A percentile compares a stretch with the other conserved stretches of the same genome.
Evolutionary conservation across 1,140 invertebrate species (phyloP).

Genomic region (Bombus affinis): DNA sequence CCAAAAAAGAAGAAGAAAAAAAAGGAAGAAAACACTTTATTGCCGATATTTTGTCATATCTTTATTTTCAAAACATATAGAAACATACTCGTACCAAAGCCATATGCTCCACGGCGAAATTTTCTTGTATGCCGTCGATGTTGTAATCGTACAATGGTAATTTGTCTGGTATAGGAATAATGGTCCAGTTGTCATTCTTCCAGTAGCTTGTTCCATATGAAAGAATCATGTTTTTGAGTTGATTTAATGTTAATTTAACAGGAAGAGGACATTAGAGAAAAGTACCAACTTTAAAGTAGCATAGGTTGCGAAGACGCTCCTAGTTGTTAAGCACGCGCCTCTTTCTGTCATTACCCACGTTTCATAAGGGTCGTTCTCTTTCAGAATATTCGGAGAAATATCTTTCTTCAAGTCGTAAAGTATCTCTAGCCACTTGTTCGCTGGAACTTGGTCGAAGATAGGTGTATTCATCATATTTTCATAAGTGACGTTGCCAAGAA

Average conservation of each 20-base stretch:
- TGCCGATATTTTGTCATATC: not conserved
- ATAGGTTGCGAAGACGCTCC: conserved; percentile 40
- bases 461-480: conserved; percentile 43
- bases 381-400: not conserved
- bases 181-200: conserved; percentile 65
- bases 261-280: not conserved
- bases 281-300: conserved; percentile 53
- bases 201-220: conserved; percentile 67
- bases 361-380: not conserved
- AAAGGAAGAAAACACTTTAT: too few relatives aligned
- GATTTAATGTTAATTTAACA: not conserved
- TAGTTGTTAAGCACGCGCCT: conserved; percentile 54
- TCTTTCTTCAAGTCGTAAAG: conserved; percentile 57
- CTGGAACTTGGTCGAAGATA: conserved; percentile 26
- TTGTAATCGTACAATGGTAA: conserved; percentile 4
- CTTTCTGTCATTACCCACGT: conserved; percentile 57
- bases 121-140: too few relatives aligned
- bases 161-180: conserved; percentile 17
- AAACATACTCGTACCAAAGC: not conserved
- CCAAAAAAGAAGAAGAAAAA: not conserved
- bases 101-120: rapidly evolving
- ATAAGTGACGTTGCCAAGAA: conserved; percentile 54
- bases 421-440: conserved; percentile 58
- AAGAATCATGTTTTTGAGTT: not conserved
- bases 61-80: not conserved